Conservation (phyloP, 2,797 vertebrate genomes). For the Helostoma temminkii region DNA sequence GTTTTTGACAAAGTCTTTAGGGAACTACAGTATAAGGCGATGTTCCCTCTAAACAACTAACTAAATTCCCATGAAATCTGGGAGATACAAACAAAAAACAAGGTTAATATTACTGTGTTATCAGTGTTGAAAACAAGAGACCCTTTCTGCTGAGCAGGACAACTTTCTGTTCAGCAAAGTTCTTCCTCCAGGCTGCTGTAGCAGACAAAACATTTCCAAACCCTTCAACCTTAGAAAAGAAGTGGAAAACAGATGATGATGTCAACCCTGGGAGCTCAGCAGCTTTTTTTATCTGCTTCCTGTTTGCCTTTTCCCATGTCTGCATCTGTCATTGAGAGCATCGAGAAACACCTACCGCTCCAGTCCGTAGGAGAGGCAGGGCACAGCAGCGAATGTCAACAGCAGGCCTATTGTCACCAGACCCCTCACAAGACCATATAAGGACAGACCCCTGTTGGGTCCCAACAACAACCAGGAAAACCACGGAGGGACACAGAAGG, state of each 20-base stretch:
- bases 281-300: constrained; percentile 71
- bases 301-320: constrained; percentile 71
- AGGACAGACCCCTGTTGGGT: constrained; percentile 55
- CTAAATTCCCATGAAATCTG: no score
- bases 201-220: constrained; percentile 42
- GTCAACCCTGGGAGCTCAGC: constrained; percentile 47
- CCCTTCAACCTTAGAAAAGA: constrained; percentile 19
- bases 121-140: constrained; percentile 13
- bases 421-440: constrained; percentile 67
- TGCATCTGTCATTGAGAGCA: constrained; percentile 49
- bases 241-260: constrained; percentile 63
- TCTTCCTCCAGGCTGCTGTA: constrained; percentile 39
- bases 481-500: neutral
- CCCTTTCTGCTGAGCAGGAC: constrained; percentile 42
- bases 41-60: no score
- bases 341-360: constrained; percentile 68
- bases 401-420: constrained; percentile 66
- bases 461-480: constrained; percentile 36
- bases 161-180: constrained; percentile 47
- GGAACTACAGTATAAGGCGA: no score
- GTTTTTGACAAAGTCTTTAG: no score
- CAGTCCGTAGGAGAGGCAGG: constrained; percentile 46
- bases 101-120: neutral
- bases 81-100: no score
- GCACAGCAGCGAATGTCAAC: constrained; percentile 47